phyloP scores from a whole-genome alignment of 2,113 vertebrate genomes.

The Pterocles burchelli region DNA sequence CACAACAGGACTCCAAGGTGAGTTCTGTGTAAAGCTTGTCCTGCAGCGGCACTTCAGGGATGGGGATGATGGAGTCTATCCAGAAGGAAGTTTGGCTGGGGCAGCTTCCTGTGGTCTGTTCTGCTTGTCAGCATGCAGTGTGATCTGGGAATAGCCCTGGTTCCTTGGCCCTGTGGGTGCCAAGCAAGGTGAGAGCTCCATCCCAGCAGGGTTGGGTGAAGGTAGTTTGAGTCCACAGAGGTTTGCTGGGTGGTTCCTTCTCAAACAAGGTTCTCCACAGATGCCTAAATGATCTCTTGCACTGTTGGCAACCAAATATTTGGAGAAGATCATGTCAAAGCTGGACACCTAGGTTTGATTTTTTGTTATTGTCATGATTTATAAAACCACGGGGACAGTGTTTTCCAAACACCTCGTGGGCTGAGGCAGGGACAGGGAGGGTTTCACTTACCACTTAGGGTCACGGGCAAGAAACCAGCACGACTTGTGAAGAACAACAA shows the following conservation, averaged over 20 bases:
- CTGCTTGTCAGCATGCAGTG: background rate
- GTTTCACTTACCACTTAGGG: no score
- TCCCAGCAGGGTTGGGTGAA: background rate
- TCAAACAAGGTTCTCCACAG: background rate
- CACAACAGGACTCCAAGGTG: rapidly evolving
- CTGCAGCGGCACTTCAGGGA: background rate
- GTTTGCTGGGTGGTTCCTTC: background rate
- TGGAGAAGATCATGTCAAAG: background rate
- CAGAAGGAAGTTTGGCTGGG: background rate
- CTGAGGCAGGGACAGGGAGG: no score
- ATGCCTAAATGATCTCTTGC: background rate
- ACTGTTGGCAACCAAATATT: background rate
- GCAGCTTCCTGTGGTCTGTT: background rate
- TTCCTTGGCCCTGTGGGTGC: background rate
- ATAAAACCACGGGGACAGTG: no score
- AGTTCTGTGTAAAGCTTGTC: background rate
- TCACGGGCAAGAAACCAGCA: no score
- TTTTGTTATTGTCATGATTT: no score
- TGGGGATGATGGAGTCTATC: no score
- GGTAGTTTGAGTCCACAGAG: background rate
- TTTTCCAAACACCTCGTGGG: no score
- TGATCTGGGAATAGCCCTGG: background rate
- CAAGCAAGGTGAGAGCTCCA: background rate
- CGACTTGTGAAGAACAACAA: no score
- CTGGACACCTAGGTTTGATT: no score